phyloP scores from a whole-genome alignment of 2,888 invertebrate species.

The Andrena praecox region DNA sequence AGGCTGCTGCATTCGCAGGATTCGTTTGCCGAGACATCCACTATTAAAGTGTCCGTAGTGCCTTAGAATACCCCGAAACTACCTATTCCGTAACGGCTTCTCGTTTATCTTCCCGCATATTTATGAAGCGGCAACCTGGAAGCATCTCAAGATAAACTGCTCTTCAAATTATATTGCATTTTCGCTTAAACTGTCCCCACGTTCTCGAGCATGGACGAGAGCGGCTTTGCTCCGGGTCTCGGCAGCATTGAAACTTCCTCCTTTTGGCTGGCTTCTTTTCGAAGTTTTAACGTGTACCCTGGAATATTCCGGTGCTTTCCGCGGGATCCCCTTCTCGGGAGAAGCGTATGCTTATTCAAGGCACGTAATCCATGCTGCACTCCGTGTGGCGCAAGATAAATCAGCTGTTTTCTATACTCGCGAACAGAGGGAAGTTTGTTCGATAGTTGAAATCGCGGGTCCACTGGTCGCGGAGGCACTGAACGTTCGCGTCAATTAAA shows the following conservation, averaged over 20 bases:
- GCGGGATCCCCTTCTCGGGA: background rate
- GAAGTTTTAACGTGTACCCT: slow-evolving; percentile 48
- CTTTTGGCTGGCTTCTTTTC: slow-evolving; percentile 35
- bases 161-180: slow-evolving; percentile 1
- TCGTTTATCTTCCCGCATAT: background rate
- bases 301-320: slow-evolving; percentile 59
- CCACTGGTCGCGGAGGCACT: slow-evolving; percentile 2
- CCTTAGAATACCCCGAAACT: background rate
- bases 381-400: slow-evolving; percentile 66
- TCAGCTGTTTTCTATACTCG: slow-evolving; percentile 59
- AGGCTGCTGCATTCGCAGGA: slow-evolving; percentile 1
- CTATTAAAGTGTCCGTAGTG: too few species aligned
- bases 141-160: background rate
- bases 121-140: background rate
- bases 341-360: slow-evolving; percentile 51
- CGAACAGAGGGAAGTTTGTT: slow-evolving; percentile 63
- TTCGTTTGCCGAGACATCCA: slow-evolving; percentile 13
- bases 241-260: slow-evolving; percentile 31
- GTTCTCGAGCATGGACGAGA: background rate
- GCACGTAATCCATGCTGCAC: slow-evolving; percentile 70
- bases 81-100: background rate
- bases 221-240: slow-evolving; percentile 9
- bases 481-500: slow-evolving; percentile 24
- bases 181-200: background rate
- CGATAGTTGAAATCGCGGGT: slow-evolving; percentile 51